Evolutionary conservation across 1,140 invertebrate genomes (phyloP), one percentile per base, ranked within the genome.

Genomic region (Linepithema humile): DNA sequence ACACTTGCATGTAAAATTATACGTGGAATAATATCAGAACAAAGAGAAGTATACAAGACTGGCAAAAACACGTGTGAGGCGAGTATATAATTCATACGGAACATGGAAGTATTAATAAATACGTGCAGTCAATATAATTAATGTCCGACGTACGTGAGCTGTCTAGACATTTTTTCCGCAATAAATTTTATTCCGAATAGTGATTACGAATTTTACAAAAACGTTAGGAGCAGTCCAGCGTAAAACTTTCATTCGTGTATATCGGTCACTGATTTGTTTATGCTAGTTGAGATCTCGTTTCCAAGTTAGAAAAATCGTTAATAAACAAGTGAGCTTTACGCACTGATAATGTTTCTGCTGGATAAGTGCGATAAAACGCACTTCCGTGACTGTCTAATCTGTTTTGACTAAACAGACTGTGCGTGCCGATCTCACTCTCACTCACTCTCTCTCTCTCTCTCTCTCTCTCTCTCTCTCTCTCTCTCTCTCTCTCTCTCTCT

Each of bases 351-450:
- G 40, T 55, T 23, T 75, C 29, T 35, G 26, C 26, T 12, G 29
- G 20, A 72, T 23, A 72, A 45, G 38, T 32, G 40, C 55, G 60
- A 82, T 69, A 17, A 64, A 67, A 69, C 35, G 23, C 26, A 6
- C 23, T 80, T 69, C 64, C 64, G 64, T n/a, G 4, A 62, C 0
- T 77, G 20, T 53, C 62, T 80, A 43, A 70, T 80, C 35, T 55
- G 32, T 69, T 64, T 5, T 20, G 29, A 48, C n/a, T 32, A 2
- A 67, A 78, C 35, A 35, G 3, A 65, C 6, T 15, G 35, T 6
- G 53, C 57, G 55, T 82, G 40, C 50, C 43, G 48, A 32, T 12
- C 3, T 80, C 35, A n/a, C n/a, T n/a, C n/a, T n/a, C n/a, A n/a
- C n/a, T n/a, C n/a, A n/a, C n/a, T n/a, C n/a, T n/a, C n/a, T n/a